Base-by-base conservation (phyloP, 2,797 vertebrate species). In the Propithecus perrieri region DNA sequence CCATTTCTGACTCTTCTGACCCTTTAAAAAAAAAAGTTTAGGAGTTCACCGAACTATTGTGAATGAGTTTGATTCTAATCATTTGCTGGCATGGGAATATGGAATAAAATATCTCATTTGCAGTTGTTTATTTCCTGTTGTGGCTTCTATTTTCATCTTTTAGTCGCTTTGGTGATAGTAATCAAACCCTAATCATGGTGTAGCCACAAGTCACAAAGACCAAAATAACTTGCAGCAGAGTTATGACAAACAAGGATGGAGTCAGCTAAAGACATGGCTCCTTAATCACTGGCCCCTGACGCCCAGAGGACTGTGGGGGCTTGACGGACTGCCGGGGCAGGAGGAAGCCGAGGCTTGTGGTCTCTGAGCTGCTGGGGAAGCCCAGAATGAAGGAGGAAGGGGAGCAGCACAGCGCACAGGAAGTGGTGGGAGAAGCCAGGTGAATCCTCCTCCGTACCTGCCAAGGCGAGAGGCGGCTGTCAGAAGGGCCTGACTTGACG, bases 121-220 rank as follows among this genome's bases (percentile, higher is more conserved):
- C 96, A 87, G 94, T 97, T 93, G 95, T 97, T 96, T 97, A 94
- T 97, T 96, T 97, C 96, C 97, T 98, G 95, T 96, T 97, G 95
- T 95, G 97, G 95, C 96, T 96, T 98, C 97, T 97, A 92, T 96
- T 98, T 98, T 97, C 97, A 97, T 96, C 98, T 97, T 97, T 94
- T 89, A 97, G 97, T 97, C 93, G 74, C 96, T 97, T 97, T 96
- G 91, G 93, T n/a, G 85, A 79, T 91, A 83, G 55, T 3, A 1
- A 96, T 97, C 95, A 90, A 91, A 98, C 91, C 81, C 85, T 98
- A 91, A 96, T 97, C 95, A 90, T 75, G 94, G 17, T 18, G 53
- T 79, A 57, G 97, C 81, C 74, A 91, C 96, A 96, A 98, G 97
- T 96, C 97, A 76, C 79, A 46, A 74, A n/a, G 94, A 96, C 96